phyloP scores from a whole-genome alignment of 2,797 vertebrate genomes.

The Peromyscus eremicus region DNA sequence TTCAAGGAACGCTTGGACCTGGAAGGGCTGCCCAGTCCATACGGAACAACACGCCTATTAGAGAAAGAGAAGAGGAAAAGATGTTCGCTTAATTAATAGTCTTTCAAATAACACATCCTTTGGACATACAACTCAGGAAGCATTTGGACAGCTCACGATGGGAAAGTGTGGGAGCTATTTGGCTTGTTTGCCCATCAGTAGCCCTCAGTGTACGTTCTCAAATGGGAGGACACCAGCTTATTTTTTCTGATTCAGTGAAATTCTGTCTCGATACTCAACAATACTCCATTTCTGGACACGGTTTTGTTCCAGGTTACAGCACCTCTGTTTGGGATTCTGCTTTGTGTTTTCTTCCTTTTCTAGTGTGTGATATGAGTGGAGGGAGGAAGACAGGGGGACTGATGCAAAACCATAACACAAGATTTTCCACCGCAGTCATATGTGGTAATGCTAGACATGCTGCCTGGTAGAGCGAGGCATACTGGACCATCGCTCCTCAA shows the following conservation, averaged over 20 bases:
- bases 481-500: not conserved
- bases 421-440: not conserved
- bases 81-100: conserved; percentile 17
- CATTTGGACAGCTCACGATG: not conserved
- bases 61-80: conserved; percentile 60
- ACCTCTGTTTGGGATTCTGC: conserved; percentile 41
- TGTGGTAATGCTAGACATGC: not conserved
- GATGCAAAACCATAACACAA: not conserved
- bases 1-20: conserved; percentile 91
- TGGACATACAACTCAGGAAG: not conserved
- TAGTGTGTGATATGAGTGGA: not conserved
- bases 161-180: not conserved
- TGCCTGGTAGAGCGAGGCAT: too few species aligned
- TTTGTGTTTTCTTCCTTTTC: conserved; percentile 36
- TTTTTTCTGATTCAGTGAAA: conserved; percentile 16
- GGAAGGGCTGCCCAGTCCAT: conserved; percentile 94
- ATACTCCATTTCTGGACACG: not conserved
- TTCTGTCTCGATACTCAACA: not conserved
- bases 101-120: conserved; percentile 36
- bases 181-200: accelerated
- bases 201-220: not conserved
- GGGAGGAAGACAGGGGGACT: not conserved
- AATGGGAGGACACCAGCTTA: not conserved
- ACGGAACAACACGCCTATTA: conserved; percentile 94
- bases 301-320: conserved; percentile 1